Conservation (phyloP, 2,888 invertebrate species). For the Belgica antarctica region DNA sequence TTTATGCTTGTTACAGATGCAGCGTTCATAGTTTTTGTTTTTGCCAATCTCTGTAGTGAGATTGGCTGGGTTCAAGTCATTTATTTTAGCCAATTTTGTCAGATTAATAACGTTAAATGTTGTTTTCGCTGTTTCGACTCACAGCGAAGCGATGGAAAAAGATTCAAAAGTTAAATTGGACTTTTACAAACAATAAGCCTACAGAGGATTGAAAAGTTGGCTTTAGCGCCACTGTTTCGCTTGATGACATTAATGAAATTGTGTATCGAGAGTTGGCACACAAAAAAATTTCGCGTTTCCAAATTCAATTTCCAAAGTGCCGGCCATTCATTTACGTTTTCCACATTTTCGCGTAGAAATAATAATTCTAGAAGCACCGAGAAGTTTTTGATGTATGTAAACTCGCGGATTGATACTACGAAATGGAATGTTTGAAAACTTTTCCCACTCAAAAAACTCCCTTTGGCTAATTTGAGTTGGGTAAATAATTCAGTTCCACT, state of each 20-base stretch:
- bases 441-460: neutral
- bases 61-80: neutral
- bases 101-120: slow-evolving; percentile 20
- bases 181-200: slow-evolving; percentile 36
- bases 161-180: slow-evolving; percentile 40
- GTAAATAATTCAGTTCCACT: neutral
- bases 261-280: neutral
- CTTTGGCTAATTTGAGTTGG: neutral
- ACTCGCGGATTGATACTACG: too few species aligned
- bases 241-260: slow-evolving; percentile 22
- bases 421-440: neutral
- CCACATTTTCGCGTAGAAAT: neutral
- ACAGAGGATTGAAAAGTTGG: slow-evolving; percentile 13
- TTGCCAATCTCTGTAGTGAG: too few species aligned
- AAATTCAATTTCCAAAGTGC: slow-evolving; percentile 9
- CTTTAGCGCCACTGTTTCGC: neutral
- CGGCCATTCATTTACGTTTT: neutral
- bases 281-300: neutral
- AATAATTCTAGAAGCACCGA: too few species aligned
- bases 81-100: neutral
- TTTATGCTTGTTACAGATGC: neutral
- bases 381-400: too few species aligned
- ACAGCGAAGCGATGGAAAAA: slow-evolving; percentile 11
- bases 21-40: too few species aligned
- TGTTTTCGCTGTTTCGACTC: neutral